A percentile compares a stretch with the other conserved stretches of the same genome.
These are phyloP conservation scores for Bovichtus variegatus DNA, from an alignment of 2,797 vertebrate genomes.

Conservation along the genomic window DNA sequence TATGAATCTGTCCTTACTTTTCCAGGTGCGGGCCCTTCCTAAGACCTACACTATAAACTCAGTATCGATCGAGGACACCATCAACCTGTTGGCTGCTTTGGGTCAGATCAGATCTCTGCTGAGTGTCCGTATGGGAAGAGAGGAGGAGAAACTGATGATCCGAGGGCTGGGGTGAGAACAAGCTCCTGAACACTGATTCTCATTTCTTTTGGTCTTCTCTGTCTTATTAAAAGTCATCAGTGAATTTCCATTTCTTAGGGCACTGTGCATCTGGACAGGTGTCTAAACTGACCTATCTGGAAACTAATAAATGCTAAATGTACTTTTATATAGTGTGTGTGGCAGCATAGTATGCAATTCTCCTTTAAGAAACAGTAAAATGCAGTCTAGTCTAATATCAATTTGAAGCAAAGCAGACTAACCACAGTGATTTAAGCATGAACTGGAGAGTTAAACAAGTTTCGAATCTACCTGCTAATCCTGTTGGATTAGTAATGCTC, in stretches of 20 bases:
- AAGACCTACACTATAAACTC: constrained; percentile 97
- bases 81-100: constrained; percentile 93
- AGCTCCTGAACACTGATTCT: background rate
- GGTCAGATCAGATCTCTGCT: constrained; percentile 96
- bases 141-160: constrained; percentile 99
- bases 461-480: no score
- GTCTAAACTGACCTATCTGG: background rate
- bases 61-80: constrained; percentile 95
- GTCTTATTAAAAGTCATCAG: background rate
- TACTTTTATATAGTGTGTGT: no score
- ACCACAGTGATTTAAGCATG: no score
- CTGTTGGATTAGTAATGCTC: no score
- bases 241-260: background rate
- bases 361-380: no score
- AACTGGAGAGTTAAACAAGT: no score
- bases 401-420: no score
- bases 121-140: constrained; percentile 95
- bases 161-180: constrained; percentile 91
- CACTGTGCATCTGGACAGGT: background rate
- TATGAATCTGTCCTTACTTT: background rate
- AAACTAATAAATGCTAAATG: background rate
- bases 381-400: no score
- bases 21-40: constrained; percentile 90
- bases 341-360: no score
- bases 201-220: background rate